A percentile compares a stretch with the other conserved stretches of the same genome.
phyloP scores from a whole-genome alignment of 2,888 invertebrate species.

The Archaeoteleia sp. region DNA sequence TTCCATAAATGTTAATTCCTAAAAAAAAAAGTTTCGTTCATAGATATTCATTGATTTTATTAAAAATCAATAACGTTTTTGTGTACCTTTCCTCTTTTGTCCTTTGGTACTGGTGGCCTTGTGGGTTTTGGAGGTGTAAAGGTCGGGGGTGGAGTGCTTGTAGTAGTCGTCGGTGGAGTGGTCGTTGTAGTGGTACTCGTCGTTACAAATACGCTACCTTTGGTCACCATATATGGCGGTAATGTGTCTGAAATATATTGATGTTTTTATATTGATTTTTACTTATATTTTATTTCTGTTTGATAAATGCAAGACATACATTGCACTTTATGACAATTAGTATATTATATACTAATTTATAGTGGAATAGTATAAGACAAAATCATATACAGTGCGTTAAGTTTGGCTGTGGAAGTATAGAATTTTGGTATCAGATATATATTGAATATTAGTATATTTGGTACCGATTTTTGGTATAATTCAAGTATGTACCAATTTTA shows the following conservation, averaged over 20 bases:
- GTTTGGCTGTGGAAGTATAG: too few species aligned
- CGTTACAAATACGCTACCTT: constrained; percentile 70
- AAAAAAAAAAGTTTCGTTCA: background rate
- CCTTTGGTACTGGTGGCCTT: constrained; percentile 82
- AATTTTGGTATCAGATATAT: too few species aligned
- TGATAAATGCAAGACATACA: too few species aligned
- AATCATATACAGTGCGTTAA: too few species aligned
- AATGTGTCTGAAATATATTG: constrained; percentile 75
- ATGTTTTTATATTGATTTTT: background rate
- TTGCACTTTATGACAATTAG: constrained; percentile 5
- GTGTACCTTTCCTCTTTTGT: constrained; percentile 79
- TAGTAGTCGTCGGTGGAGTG: constrained; percentile 76
- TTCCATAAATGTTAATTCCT: constrained; percentile 89
- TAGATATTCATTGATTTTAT: background rate
- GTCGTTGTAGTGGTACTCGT: constrained; percentile 76
- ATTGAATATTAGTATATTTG: too few species aligned
- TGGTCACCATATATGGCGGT: constrained; percentile 75
- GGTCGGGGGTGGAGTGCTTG: constrained; percentile 68
- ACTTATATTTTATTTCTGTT: too few species aligned
- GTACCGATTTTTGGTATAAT: too few species aligned
- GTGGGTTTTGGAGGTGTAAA: constrained; percentile 75
- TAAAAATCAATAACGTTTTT: constrained; percentile 3
- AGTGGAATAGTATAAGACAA: too few species aligned
- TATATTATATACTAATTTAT: too few species aligned
- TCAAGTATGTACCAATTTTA: too few species aligned